Evolutionary conservation across 2,888 invertebrate species (phyloP).

Genomic region (Dynastes hyllus): DNA sequence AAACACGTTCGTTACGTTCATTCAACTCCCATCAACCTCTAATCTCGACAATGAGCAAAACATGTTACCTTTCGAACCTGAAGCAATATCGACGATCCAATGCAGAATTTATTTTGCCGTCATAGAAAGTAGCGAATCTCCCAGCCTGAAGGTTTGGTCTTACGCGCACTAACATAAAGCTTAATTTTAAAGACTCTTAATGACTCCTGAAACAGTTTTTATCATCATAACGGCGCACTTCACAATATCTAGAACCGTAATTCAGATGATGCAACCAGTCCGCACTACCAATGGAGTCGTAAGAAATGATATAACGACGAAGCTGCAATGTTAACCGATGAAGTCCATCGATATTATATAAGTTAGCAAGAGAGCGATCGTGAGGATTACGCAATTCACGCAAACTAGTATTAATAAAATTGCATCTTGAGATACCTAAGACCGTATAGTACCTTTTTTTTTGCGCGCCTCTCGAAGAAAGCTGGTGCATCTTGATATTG

Average conservation of each 20-base stretch:
- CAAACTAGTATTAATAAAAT: conserved; percentile 9
- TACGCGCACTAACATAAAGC: too few species aligned
- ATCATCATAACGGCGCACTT: background rate
- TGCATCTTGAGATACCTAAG: background rate
- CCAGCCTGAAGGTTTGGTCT: too few species aligned
- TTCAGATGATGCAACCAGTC: conserved; percentile 3
- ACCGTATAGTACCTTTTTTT: background rate
- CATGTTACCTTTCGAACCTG: background rate
- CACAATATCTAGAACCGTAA: conserved; percentile 15
- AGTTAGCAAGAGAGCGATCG: background rate
- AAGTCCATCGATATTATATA: background rate
- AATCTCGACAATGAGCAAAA: background rate
- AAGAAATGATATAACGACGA: conserved; percentile 34
- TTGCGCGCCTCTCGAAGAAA: background rate
- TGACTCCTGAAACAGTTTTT: too few species aligned
- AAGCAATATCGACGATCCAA: background rate
- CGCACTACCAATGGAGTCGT: conserved; percentile 2
- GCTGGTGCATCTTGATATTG: background rate
- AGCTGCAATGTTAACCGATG: background rate
- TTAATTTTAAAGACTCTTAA: too few species aligned
- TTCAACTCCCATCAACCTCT: background rate
- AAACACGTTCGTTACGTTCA: background rate
- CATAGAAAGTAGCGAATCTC: too few species aligned
- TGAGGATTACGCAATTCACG: conserved; percentile 15
- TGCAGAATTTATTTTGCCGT: too few species aligned